Conservation (phyloP, 2,113 vertebrate species). For the Phalacrocorax pelagicus region DNA sequence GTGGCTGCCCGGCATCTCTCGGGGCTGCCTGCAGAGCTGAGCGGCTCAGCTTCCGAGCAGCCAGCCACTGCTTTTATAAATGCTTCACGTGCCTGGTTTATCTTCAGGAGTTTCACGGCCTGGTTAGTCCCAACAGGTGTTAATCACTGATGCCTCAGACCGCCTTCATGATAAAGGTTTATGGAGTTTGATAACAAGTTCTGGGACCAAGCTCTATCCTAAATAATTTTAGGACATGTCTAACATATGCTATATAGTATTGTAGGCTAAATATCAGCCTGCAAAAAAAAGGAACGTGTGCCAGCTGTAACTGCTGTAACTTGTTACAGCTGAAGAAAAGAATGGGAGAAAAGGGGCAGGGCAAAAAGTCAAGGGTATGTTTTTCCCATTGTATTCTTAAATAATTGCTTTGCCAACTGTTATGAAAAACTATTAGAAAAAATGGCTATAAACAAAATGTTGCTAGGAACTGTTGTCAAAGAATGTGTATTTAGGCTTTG, state of each 20-base stretch:
- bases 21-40: rapidly evolving
- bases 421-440: neutral
- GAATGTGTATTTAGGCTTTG: neutral
- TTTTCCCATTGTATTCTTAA: neutral
- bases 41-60: neutral
- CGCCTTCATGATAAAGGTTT: neutral
- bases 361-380: neutral
- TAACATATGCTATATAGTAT: rapidly evolving
- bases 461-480: neutral
- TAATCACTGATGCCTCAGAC: neutral
- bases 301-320: neutral
- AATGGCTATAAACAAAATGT: neutral
- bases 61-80: rapidly evolving
- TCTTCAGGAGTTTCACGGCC: neutral
- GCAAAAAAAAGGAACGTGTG: neutral
- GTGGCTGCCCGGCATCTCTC: neutral
- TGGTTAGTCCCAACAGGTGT: neutral
- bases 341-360: neutral
- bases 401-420: neutral
- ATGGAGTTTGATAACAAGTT: neutral
- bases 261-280: neutral
- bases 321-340: neutral
- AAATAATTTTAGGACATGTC: neutral
- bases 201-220: rapidly evolving
- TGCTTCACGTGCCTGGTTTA: rapidly evolving